Percentiles rank a stretch among this genome's conserved stretches.
These are phyloP conservation scores for Semotilus atromaculatus DNA, from an alignment of 2,797 vertebrate species.

Conservation along the genomic window DNA sequence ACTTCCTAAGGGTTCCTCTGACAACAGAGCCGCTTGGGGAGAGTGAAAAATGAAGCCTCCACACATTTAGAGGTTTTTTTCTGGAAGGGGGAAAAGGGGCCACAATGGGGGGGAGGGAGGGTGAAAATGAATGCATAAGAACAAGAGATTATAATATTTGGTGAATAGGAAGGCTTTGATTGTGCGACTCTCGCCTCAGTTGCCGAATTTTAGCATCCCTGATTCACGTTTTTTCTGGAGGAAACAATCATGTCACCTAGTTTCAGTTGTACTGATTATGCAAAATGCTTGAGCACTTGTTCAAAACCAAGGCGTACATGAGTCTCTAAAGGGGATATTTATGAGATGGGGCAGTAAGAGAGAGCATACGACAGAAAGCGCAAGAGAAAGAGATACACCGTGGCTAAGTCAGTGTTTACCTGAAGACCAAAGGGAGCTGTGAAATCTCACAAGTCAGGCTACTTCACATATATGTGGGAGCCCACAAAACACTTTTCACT, in stretches of 20 bases:
- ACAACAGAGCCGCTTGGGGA: conserved; percentile 91
- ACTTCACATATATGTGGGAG: conserved; percentile 98
- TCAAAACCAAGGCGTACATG: background rate
- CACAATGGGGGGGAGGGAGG: conserved; percentile 72
- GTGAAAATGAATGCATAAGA: conserved; percentile 73
- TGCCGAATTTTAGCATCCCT: conserved; percentile 7
- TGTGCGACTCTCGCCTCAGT: conserved; percentile 9
- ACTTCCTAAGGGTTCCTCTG: conserved; percentile 98
- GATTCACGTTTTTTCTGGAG: conserved; percentile 1
- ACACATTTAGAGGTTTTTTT: conserved; percentile 83
- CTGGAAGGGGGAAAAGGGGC: conserved; percentile 73
- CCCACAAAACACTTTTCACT: conserved; percentile 96
- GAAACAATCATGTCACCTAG: conserved; percentile 24
- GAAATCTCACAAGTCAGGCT: conserved; percentile 90
- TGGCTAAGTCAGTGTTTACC: conserved; percentile 77
- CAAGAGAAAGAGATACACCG: conserved; percentile 69
- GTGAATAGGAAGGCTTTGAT: conserved; percentile 62
- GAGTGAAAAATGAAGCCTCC: conserved; percentile 95
- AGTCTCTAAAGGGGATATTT: background rate
- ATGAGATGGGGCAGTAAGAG: background rate
- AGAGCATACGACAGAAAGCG: conserved; percentile 62
- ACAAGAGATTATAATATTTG: conserved; percentile 84
- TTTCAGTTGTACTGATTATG: conserved; percentile 34
- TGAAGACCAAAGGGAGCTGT: conserved; percentile 87
- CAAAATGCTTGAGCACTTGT: conserved; percentile 16